phyloP scores from a whole-genome alignment of 2,888 invertebrate species.

The Autographa pulchrina region DNA sequence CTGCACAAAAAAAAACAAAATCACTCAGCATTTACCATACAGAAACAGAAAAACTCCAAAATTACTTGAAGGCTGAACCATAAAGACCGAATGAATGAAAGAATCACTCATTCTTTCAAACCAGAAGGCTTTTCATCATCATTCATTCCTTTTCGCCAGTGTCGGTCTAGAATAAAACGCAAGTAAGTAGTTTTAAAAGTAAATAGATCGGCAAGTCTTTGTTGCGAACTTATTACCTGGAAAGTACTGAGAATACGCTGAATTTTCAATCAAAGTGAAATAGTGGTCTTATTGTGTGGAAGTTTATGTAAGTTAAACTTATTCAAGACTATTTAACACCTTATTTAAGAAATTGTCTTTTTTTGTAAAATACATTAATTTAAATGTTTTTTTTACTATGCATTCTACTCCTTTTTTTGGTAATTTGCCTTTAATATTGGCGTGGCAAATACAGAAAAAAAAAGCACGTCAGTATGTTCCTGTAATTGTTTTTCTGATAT shows the following conservation, averaged over 20 bases:
- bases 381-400: too few relatives aligned
- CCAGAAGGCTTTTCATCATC: slow-evolving; percentile 25
- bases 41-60: slow-evolving; percentile 18
- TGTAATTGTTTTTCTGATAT: too few relatives aligned
- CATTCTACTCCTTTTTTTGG: too few relatives aligned
- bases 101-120: slow-evolving; percentile 5
- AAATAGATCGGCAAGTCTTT: slow-evolving; percentile 41
- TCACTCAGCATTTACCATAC: neutral
- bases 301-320: neutral
- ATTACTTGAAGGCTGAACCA: slow-evolving; percentile 26
- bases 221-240: slow-evolving; percentile 29
- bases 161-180: slow-evolving; percentile 23
- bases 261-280: slow-evolving; percentile 5
- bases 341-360: too few relatives aligned
- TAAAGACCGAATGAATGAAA: slow-evolving; percentile 3
- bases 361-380: too few relatives aligned
- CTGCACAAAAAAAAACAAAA: neutral
- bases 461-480: too few relatives aligned
- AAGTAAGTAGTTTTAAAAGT: slow-evolving; percentile 41
- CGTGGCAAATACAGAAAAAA: too few relatives aligned
- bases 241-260: slow-evolving; percentile 10
- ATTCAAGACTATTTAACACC: neutral
- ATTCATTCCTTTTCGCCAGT: slow-evolving; percentile 36
- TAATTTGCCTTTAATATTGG: too few relatives aligned
- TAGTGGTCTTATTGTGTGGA: neutral